phyloP scores from a whole-genome alignment of 2,888 invertebrate species.

The Coelogynopora nodosa region DNA sequence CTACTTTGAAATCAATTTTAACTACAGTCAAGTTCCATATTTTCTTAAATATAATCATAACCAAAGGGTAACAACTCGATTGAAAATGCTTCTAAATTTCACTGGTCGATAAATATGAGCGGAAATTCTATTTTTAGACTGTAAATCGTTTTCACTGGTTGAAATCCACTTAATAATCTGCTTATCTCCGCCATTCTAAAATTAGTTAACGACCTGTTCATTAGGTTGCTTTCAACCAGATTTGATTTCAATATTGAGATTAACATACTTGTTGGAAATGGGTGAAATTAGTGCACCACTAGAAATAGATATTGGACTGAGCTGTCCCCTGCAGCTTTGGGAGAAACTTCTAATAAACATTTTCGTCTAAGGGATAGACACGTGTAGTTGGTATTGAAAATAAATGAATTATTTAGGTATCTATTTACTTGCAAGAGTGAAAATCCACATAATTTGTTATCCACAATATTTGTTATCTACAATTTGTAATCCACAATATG shows the following conservation, averaged over 20 bases:
- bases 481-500: too few species aligned
- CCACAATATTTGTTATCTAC: too few species aligned
- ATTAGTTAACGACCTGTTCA: background rate
- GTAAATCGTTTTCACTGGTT: background rate
- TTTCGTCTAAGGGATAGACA: too few species aligned
- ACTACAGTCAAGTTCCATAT: background rate
- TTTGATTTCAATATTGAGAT: background rate
- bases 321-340: too few species aligned
- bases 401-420: too few species aligned
- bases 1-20: background rate
- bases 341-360: too few species aligned
- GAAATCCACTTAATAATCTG: background rate
- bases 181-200: background rate
- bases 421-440: too few species aligned
- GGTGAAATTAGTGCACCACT: too few species aligned
- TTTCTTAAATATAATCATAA: background rate
- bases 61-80: background rate
- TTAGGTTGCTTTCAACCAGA: background rate
- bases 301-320: background rate
- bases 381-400: too few species aligned
- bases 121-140: background rate
- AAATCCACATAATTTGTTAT: too few species aligned
- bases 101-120: background rate
- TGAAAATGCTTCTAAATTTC: background rate
- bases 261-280: too few species aligned